phyloP scores from a whole-genome alignment of 2,113 vertebrate species.

The Pristiophorus japonicus region DNA sequence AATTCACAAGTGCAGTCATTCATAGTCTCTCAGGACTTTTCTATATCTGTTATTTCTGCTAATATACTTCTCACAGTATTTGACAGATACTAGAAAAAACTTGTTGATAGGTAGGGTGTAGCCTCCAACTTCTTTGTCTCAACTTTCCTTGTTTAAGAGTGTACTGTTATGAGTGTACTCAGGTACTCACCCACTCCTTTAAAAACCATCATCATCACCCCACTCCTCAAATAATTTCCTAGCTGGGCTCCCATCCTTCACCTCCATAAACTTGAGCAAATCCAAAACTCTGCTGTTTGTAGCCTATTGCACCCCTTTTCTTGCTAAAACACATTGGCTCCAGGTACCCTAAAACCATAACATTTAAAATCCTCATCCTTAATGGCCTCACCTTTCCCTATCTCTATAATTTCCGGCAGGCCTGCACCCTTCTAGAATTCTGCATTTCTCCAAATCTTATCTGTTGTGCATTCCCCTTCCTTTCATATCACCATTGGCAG shows the following conservation, averaged over 20 bases:
- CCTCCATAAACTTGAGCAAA: not conserved
- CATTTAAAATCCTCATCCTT: not conserved
- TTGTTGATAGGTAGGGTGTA: not conserved
- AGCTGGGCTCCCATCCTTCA: not conserved
- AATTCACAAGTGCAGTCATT: not conserved
- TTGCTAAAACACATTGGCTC: not conserved
- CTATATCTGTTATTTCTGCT: not conserved
- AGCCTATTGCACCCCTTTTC: no score
- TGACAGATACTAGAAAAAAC: not conserved
- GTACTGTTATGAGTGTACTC: not conserved
- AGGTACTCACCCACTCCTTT: not conserved
- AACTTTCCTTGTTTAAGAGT: not conserved
- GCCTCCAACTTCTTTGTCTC: not conserved
- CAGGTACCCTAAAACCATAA: not conserved
- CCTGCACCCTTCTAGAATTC: not conserved
- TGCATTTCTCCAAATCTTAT: not conserved
- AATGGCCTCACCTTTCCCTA: not conserved
- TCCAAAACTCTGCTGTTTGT: no score
- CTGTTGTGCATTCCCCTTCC: not conserved
- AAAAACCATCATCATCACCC: not conserved
- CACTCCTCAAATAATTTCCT: not conserved
- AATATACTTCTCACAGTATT: not conserved
- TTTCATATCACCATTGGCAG: not conserved
- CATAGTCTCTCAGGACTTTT: not conserved
- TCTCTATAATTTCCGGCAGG: not conserved